Evolutionary conservation across 1,140 invertebrate genomes (phyloP).

Genomic region (Saxidomus purpurata): DNA sequence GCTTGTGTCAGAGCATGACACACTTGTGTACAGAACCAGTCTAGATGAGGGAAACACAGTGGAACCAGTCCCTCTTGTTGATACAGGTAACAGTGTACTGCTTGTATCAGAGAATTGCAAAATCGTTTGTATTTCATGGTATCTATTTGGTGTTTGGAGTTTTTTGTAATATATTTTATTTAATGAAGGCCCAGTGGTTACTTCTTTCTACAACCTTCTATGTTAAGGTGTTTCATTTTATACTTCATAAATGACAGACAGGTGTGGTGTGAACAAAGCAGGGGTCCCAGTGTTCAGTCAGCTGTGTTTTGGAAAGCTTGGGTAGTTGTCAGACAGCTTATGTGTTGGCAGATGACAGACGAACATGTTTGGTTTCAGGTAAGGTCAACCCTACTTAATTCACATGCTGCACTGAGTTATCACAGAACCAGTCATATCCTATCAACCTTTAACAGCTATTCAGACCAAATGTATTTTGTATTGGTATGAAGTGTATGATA

Average conservation of each 20-base stretch:
- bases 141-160: no score
- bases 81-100: conserved; percentile 21
- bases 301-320: neutral
- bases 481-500: no score
- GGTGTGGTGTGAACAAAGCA: neutral
- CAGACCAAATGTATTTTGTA: no score
- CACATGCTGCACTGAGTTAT: no score
- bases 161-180: no score
- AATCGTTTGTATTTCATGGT: no score
- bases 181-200: no score
- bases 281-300: neutral
- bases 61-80: neutral
- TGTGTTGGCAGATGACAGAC: neutral
- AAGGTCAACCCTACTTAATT: no score
- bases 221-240: no score
- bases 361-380: neutral
- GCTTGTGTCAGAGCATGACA: neutral
- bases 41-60: neutral
- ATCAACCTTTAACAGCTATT: no score
- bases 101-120: neutral
- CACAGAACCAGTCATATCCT: no score
- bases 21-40: neutral
- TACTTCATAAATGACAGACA: neutral
- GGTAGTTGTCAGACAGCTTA: neutral
- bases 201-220: no score